Base-by-base conservation (phyloP, 2,113 vertebrate genomes). In the Mola mola region DNA sequence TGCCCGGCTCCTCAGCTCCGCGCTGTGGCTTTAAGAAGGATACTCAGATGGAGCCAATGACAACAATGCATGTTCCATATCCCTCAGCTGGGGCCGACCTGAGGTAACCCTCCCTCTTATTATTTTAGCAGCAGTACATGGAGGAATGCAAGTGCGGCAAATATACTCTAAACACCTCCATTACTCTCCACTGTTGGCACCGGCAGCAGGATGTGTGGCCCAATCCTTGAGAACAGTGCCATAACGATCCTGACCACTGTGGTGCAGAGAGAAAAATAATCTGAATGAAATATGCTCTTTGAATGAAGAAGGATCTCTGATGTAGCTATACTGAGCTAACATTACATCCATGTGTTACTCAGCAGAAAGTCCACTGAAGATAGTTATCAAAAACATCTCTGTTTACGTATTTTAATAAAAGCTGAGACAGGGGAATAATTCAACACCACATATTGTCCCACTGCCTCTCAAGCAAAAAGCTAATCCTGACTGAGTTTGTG, bases 41-140 rank as follows among this genome's bases (percentile, higher is more conserved):
- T 63, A 68, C 61, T 74, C 66, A 17, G 58, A 85, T 59, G 50
- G 40, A 84, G 84, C 89, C 88, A 89, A 83, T 77, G 73, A 82
- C 82, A 92, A 89, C 86, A 88, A 88, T 78, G 78, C 61, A 58
- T 86, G 85, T 80, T 85, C 83, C 79, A 46, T 79, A 76, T 62
- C 73, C 60, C 85, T 82, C 81, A 62, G 76, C 74, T 66, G 75
- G 67, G 71, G 81, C 50, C 75, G 82, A 86, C 89, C 87, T 90
- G 75, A 89, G 64, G 82, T 90, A 91, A 91, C 90, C 87, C 69
- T 61, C 71, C 64, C 75, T 67, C 81, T 82, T 90, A 88, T 91
- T 92, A 87, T 89, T 90, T 87, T 87, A 89, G 66, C 88, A 89
- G 86, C 78, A 68, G 77, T 75, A 75, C 79, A 79, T 71, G 79